Evolutionary conservation across 2,888 invertebrate genomes (phyloP).

Genomic region (Malthinus flaveolus): DNA sequence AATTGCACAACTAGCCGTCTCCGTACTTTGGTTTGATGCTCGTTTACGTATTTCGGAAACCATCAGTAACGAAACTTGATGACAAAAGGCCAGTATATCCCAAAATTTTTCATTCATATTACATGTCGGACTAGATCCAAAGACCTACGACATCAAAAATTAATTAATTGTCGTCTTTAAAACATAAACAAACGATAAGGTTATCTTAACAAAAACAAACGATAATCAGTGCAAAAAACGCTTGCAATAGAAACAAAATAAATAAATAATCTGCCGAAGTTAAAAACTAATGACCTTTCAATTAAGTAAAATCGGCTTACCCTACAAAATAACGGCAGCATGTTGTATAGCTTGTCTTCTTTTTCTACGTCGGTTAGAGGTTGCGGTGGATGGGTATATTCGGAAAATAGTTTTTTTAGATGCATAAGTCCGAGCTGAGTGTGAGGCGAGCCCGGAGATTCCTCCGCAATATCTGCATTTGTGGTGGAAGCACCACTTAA

Average conservation of each 20-base stretch:
- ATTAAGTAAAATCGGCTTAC: slow-evolving; percentile 56
- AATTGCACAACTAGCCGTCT: slow-evolving; percentile 95
- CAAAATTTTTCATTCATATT: slow-evolving; percentile 98
- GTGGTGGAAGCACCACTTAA: slow-evolving; percentile 56
- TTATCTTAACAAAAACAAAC: neutral
- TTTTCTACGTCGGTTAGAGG: slow-evolving; percentile 78
- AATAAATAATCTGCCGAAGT: neutral
- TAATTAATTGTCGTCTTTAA: neutral
- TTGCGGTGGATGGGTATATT: slow-evolving; percentile 88
- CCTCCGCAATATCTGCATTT: slow-evolving; percentile 61
- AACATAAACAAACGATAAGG: neutral
- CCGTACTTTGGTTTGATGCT: slow-evolving; percentile 95
- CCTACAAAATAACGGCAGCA: slow-evolving; percentile 98
- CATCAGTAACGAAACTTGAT: slow-evolving; percentile 93
- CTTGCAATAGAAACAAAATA: neutral
- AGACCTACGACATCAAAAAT: slow-evolving; percentile 67
- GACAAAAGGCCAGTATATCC: slow-evolving; percentile 92
- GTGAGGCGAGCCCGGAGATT: slow-evolving; percentile 70
- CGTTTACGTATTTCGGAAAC: slow-evolving; percentile 94
- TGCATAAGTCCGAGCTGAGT: slow-evolving; percentile 94
- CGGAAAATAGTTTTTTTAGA: slow-evolving; percentile 92
- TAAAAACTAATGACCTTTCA: neutral
- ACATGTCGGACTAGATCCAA: slow-evolving; percentile 88
- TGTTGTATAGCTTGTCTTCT: slow-evolving; percentile 93
- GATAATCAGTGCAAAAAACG: neutral